Base-by-base conservation (phyloP, 2,888 invertebrate genomes). In the Lacanobia oleracea region DNA sequence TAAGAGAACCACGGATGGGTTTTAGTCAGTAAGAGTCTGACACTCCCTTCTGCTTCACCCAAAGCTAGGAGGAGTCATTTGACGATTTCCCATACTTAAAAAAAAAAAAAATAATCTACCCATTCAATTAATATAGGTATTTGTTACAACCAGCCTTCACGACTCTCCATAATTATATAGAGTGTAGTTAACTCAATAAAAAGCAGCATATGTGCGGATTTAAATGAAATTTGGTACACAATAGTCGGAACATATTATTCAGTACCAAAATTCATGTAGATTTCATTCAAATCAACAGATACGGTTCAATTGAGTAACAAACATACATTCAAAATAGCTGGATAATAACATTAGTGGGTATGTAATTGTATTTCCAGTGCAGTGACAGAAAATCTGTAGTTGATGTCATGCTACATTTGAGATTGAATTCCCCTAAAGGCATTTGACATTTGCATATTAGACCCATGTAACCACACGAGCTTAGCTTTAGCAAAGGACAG, bases 231-330 rank as follows among this genome's bases (percentile, higher is more conserved):
- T 75, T 59, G 2, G 21, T 23, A 33, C 37, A 56, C 45, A 37
- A 75, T 18, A 81, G 37, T 40, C 43, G n/a, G 63, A 45, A 76
- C 56, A 64, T 33, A 76, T 76, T 33, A 76, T 76, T 79, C 74
- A 21, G 59, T 53, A 50, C 63, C 12, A 64, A 69, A 76, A 59
- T 62, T 50, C 64, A 77, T 77, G 77, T 54, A 77, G 64, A 77
- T 77, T 77, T 69, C 54, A 76, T 77, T 81, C 77, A 69, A 77
- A 81, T 69, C 45, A 61, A 63, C 40, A 75, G 76, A 81, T 81
- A 81, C 68, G 27, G 21, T 54, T 60, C 54, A 64, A 76, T 69
- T 81, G 48, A 61, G 62, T 77, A 53, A 75, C 67, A 68, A 81
- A 76, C 69, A 77, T 62, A 57, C 48, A 65, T 61, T 66, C 50